Conservation (phyloP, 2,113 vertebrate species). For the Corydoras sp. region DNA sequence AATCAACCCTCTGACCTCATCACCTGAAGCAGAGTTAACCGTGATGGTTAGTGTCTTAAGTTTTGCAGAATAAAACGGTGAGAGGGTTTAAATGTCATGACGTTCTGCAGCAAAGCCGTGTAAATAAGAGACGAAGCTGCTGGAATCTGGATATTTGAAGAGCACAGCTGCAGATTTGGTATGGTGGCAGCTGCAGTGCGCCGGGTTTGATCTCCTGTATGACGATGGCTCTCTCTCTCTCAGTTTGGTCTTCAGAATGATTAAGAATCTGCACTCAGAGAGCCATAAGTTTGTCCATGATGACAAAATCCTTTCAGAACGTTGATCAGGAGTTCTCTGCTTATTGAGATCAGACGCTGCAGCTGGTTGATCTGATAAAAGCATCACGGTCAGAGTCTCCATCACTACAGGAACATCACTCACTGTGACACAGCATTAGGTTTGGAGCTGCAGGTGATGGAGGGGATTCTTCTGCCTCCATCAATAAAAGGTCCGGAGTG, state of each 20-base stretch:
- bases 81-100: too few species aligned
- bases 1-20: too few species aligned
- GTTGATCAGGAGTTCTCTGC: too few species aligned
- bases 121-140: background rate
- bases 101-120: background rate
- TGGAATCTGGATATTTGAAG: background rate
- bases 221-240: background rate
- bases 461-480: background rate
- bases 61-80: too few species aligned
- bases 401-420: slow-evolving; percentile 29
- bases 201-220: background rate
- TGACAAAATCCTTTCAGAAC: too few species aligned
- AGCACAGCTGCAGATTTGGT: background rate
- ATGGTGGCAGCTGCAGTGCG: background rate
- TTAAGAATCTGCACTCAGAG: too few species aligned
- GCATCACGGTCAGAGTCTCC: slow-evolving; percentile 28
- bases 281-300: too few species aligned
- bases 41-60: too few species aligned
- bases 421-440: slow-evolving; percentile 29
- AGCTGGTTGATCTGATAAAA: too few species aligned
- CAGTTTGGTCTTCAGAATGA: background rate
- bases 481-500: background rate
- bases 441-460: slow-evolving; percentile 5
- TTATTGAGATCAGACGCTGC: too few species aligned
- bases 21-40: too few species aligned